A percentile compares a stretch with the other conserved stretches of the same genome.
Evolutionary conservation across 2,888 invertebrate species (phyloP).

Genomic region (Erannis defoliaria): DNA sequence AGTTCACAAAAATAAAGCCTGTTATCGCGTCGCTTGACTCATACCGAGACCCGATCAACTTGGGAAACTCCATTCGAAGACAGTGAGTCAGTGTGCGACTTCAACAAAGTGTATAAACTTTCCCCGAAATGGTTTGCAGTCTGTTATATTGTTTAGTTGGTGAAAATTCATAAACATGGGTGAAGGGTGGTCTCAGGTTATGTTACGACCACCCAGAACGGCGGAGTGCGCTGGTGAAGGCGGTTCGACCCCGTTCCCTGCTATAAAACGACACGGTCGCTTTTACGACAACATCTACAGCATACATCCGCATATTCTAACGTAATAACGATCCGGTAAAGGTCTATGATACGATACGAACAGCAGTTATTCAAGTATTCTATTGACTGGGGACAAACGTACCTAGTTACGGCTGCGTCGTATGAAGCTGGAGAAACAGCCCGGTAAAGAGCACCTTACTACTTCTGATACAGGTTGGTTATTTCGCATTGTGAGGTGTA

Average conservation of each 20-base stretch:
- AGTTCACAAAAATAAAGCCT: constrained; percentile 21
- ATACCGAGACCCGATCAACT: constrained; percentile 27
- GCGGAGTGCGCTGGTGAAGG: constrained; percentile 46
- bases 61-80: constrained; percentile 40
- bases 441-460: constrained; percentile 37
- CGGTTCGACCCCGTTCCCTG: constrained; percentile 57
- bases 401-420: constrained; percentile 34
- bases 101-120: constrained; percentile 42
- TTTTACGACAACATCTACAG: constrained; percentile 73
- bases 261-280: constrained; percentile 72
- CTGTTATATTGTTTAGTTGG: constrained; percentile 56
- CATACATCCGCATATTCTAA: constrained; percentile 63
- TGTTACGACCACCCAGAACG: constrained; percentile 72
- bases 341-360: constrained; percentile 66
- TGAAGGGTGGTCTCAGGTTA: constrained; percentile 66
- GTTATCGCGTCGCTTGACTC: constrained; percentile 25
- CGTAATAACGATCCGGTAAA: constrained; percentile 63
- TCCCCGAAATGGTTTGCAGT: constrained; percentile 43
- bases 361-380: constrained; percentile 67
- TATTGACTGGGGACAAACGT: constrained; percentile 56
- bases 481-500: constrained; percentile 12
- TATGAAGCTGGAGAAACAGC: constrained; percentile 33
- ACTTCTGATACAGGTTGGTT: constrained; percentile 24
- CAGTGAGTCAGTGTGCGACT: constrained; percentile 37
- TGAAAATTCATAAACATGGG: constrained; percentile 70